Percentiles rank a stretch among this genome's conserved stretches.
phyloP scores from a whole-genome alignment of 2,113 vertebrate genomes.

The Dromaius novaehollandiae region DNA sequence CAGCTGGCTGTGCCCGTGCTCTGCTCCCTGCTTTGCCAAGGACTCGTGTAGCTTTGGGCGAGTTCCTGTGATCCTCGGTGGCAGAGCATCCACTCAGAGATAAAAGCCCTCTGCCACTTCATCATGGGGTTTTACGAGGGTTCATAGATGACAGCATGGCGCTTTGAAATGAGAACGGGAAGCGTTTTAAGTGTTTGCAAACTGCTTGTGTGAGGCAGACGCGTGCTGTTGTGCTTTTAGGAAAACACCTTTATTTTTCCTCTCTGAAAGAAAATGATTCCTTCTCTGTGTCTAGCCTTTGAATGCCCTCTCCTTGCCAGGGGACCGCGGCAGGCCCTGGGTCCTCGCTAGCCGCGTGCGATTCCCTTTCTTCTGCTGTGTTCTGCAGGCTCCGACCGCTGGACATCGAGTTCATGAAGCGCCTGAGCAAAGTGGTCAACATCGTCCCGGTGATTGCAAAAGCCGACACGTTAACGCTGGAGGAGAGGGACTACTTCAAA shows the following conservation, averaged over 20 bases:
- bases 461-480: constrained; percentile 95
- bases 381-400: constrained; percentile 87
- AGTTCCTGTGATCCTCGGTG: not conserved
- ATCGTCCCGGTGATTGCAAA: constrained; percentile 97
- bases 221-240: not conserved
- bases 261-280: accelerated
- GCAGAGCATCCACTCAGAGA: not conserved
- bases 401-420: constrained; percentile 98
- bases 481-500: constrained; percentile 95
- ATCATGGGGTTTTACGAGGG: not conserved
- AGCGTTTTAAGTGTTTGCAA: not conserved
- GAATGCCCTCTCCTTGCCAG: not conserved
- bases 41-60: not conserved
- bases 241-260: not conserved
- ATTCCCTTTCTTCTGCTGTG: not conserved
- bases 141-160: accelerated
- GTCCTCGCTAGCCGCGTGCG: accelerated
- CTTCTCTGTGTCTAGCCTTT: not conserved
- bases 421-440: constrained; percentile 97
- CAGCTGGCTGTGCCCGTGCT: not conserved
- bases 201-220: accelerated
- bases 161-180: not conserved
- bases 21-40: not conserved
- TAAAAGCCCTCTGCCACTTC: constrained; percentile 6
- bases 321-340: not conserved